Evolutionary conservation across 2,797 vertebrate genomes (phyloP), one percentile per base, ranked within the genome.

Genomic region (Tarsius wallacei): DNA sequence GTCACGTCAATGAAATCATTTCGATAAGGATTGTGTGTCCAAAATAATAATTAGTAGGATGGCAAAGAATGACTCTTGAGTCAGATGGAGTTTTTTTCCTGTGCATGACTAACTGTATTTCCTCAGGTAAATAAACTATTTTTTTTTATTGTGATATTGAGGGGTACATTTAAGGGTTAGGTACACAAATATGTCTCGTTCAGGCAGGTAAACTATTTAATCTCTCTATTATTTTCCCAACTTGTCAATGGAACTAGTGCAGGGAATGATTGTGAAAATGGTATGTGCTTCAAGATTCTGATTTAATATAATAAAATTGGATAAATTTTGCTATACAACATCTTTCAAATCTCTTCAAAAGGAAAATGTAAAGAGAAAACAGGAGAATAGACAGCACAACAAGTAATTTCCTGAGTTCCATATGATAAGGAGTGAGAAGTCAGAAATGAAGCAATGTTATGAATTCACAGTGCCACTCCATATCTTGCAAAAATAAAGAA

Each of bases 111-210:
- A 92, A 70, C 33, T 82, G 17, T 66, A 47, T 64, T 61, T 61
- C 21, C 22, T 88, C 94, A 83, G 22, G 33, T 61, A 93, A 97
- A 90, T 61, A 93, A 97, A 90, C 3, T 11, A 91, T 77, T 93
- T 49, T n/a, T n/a, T n/a, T n/a, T n/a, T n/a, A n/a, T n/a, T n/a
- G n/a, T n/a, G n/a, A n/a, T n/a, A n/a, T n/a, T n/a, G n/a, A n/a
- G n/a, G n/a, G n/a, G n/a, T n/a, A n/a, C n/a, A n/a, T n/a, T n/a
- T n/a, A n/a, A n/a, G n/a, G n/a, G n/a, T n/a, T n/a, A n/a, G n/a
- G n/a, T n/a, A n/a, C n/a, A n/a, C n/a, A n/a, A n/a, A n/a, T n/a
- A n/a, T n/a, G n/a, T n/a, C n/a, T n/a, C n/a, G n/a, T n/a, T 88
- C 94, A 83, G 22, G 33, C 94, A 83, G 22, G 33, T 61, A 93